Percentiles rank a stretch among this genome's conserved stretches.
Conservation (phyloP, 2,888 invertebrate species). For the Epistrophella euchroma region DNA sequence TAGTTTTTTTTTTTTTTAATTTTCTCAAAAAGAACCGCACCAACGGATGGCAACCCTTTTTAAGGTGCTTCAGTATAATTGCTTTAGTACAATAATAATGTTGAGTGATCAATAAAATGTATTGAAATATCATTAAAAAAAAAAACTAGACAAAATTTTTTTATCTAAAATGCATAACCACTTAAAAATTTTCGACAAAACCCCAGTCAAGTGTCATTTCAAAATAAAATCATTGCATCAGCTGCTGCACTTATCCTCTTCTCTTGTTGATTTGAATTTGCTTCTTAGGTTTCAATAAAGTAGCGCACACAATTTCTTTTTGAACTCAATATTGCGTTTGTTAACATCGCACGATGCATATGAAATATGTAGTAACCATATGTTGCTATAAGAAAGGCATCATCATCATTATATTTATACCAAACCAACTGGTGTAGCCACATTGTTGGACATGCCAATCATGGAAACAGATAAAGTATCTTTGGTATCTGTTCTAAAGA, state of each 20-base stretch:
- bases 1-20: no score
- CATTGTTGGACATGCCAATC: constrained; percentile 30
- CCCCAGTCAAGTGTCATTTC: neutral
- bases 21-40: no score
- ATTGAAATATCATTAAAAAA: no score
- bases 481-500: constrained; percentile 16
- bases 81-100: no score
- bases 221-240: neutral
- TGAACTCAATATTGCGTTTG: neutral
- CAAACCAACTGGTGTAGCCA: constrained; percentile 24
- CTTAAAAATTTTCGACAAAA: neutral
- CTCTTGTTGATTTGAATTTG: neutral
- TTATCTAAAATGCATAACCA: neutral
- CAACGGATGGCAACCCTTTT: no score
- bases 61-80: no score
- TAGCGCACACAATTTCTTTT: constrained; percentile 8
- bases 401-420: neutral
- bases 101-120: no score
- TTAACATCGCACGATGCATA: neutral
- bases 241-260: neutral
- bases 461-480: constrained; percentile 22
- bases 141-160: neutral
- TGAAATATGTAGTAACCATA: neutral
- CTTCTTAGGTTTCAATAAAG: constrained; percentile 4
- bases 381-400: neutral